Evolutionary conservation across 1,140 invertebrate species (phyloP).

Genomic region (Pogonus chalceus): DNA sequence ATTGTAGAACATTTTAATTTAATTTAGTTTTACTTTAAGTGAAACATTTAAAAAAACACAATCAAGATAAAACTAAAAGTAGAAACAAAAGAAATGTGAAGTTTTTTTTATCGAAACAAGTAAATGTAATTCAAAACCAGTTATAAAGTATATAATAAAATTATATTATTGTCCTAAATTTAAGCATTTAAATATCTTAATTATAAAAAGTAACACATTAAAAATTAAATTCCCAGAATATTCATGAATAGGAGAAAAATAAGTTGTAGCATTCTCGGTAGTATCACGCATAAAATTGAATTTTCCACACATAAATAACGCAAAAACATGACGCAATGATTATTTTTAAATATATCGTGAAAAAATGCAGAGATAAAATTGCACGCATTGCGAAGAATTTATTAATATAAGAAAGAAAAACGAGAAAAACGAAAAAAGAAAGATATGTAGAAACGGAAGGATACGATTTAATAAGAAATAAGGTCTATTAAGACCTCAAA

Average conservation of each 20-base stretch:
- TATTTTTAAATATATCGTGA: background rate
- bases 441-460: background rate
- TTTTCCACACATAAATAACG: background rate
- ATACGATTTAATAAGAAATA: background rate
- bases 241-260: background rate
- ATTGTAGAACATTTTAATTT: too few species aligned
- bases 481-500: slow-evolving; percentile 2
- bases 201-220: too few species aligned
- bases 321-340: background rate
- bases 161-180: too few species aligned
- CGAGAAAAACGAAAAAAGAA: background rate
- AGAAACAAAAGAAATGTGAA: too few species aligned
- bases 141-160: too few species aligned
- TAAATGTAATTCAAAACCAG: too few species aligned
- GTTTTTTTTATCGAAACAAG: too few species aligned
- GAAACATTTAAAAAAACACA: too few species aligned
- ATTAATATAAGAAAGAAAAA: background rate
- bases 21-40: too few species aligned
- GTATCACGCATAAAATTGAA: background rate
- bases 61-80: too few species aligned
- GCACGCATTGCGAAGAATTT: background rate
- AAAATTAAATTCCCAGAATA: too few species aligned
- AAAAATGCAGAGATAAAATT: background rate
- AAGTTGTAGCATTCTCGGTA: background rate
- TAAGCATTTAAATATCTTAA: too few species aligned